Percentiles rank a stretch among this genome's conserved stretches.
Conservation (phyloP, 1,140 invertebrate species). For the Medauroidea extradentata region DNA sequence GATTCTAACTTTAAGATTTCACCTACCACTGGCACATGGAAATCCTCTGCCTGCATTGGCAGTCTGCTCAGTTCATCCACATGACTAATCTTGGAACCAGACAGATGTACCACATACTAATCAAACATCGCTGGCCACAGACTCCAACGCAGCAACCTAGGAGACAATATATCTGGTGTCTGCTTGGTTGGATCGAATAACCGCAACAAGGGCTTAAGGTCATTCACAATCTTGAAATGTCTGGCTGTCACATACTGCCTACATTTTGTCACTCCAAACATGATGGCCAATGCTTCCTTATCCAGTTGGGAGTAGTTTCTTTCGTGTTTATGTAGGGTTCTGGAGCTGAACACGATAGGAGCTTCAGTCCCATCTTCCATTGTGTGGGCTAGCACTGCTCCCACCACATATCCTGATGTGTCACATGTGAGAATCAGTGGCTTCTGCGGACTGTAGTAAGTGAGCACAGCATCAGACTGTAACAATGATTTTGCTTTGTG, state of each 20-base stretch:
- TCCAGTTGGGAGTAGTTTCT: conserved; percentile 21
- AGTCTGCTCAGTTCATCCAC: not conserved
- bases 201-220: conserved; percentile 38
- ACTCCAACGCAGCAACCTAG: not conserved
- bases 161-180: conserved; percentile 31
- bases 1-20: no score
- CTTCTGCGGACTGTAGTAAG: conserved; percentile 1
- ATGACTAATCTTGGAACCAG: conserved; percentile 1
- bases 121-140: not conserved
- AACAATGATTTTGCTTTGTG: conserved; percentile 24
- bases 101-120: not conserved
- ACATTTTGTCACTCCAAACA: conserved; percentile 34
- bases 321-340: conserved; percentile 11
- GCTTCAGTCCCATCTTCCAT: conserved; percentile 19
- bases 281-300: conserved; percentile 14
- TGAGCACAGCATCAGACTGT: conserved; percentile 4
- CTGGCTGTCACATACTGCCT: conserved; percentile 40
- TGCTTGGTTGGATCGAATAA: conserved; percentile 23
- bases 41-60: no score
- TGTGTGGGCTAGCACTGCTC: conserved; percentile 14
- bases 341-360: conserved; percentile 25
- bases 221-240: conserved; percentile 37
- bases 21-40: no score
- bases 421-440: conserved; percentile 14
- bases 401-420: conserved; percentile 14